Base-by-base conservation (phyloP, 2,888 invertebrate species). In the Tetrapedia diversipes region DNA sequence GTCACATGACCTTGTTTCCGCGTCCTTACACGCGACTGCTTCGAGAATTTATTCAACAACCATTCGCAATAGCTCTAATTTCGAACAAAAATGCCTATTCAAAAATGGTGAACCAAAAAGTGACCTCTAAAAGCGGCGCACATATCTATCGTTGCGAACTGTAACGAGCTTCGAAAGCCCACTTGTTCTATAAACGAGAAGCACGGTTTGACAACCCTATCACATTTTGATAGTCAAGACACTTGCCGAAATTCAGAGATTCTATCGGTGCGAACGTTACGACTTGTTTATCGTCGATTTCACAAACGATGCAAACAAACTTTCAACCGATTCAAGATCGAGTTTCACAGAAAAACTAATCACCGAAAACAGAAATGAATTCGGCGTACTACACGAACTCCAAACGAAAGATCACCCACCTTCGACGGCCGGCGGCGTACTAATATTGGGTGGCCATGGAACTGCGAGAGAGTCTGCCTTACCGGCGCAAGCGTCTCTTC, bases 401-500 rank as follows among this genome's bases (percentile, higher is more conserved):
- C 59, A 43, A 39, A 7, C 74, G 53, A 64, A 65, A 64, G 64
- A 73, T 41, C 57, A 22, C 53, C 45, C 65, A 45, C 39, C 64
- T 54, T 47, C 64, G 41, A 75, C 64, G 57, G 65, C 51, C 24
- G 59, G 37, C 74, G 65, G 74, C 74, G 74, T 47, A 75, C 74
- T 75, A 65, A 64, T 75, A 72, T 37, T 64, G 39, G 64, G 34
- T 54, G 53, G 22, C 65, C 53, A 65, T 59, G 53, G 64, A 39
- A 10, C 53, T n/a, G 51, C 47, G 16, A 8, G 71, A 49, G 56
- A 43, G 63, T 72, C 65, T 65, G 65, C 74, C 51, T 73, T 65
- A 59, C 43, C 64, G 73, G 74, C 74, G 74, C 74, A 74, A 64
- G 74, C 74, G 74, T 64, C 73, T 59, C 64, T 65, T 60, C 24